Evolutionary conservation across 2,113 vertebrate species (phyloP).

Genomic region (Bambusicola thoracicus): DNA sequence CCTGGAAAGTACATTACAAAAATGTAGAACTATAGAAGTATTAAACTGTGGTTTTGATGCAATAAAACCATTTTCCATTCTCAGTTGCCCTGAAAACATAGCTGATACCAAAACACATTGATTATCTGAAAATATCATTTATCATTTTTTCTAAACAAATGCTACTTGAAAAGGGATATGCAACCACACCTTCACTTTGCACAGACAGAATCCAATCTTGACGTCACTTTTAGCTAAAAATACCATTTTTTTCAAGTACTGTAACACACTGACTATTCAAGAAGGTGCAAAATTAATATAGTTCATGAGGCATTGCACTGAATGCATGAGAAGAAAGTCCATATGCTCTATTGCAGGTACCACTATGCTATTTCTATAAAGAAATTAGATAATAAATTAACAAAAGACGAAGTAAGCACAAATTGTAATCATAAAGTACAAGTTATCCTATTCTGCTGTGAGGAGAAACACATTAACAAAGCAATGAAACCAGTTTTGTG

Average conservation of each 20-base stretch:
- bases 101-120: background rate
- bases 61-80: background rate
- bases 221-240: background rate
- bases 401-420: background rate
- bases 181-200: background rate
- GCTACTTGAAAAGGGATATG: background rate
- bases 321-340: background rate
- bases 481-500: background rate
- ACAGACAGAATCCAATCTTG: background rate
- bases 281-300: background rate
- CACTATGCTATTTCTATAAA: fast-evolving
- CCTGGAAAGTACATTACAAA: background rate
- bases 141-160: background rate
- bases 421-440: background rate
- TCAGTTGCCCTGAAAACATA: background rate
- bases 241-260: background rate
- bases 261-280: background rate
- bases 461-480: background rate
- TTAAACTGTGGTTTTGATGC: background rate
- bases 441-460: background rate
- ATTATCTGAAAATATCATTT: background rate
- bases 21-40: background rate
- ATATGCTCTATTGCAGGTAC: background rate
- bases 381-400: background rate
- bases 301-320: background rate